Percentiles rank a stretch among this genome's conserved stretches.
phyloP scores from a whole-genome alignment of 2,113 vertebrate genomes.

The Penelope pileata region DNA sequence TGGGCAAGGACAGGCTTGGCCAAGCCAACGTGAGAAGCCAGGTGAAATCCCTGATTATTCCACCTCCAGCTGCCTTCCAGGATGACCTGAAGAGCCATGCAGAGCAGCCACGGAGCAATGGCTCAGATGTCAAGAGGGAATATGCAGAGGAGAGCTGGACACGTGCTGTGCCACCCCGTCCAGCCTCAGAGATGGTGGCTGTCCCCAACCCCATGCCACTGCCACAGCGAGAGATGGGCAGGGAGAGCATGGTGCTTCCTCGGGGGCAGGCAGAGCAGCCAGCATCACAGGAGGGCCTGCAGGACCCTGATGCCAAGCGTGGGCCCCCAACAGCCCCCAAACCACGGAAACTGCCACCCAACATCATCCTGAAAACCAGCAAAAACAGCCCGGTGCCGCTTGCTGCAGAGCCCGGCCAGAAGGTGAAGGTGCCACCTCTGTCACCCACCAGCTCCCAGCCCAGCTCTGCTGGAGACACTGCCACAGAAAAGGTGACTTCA shows the following conservation, averaged over 20 bases:
- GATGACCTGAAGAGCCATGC: neutral
- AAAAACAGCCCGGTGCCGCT: neutral
- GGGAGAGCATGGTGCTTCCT: too few relatives aligned
- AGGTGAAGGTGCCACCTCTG: neutral
- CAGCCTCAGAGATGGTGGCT: neutral
- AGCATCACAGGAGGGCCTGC: neutral
- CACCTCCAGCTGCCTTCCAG: slow-evolving; percentile 67
- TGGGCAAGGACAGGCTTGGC: neutral
- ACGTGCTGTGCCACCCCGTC: neutral
- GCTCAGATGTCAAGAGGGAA: neutral
- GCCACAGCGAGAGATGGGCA: neutral
- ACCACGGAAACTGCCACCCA: slow-evolving; percentile 78
- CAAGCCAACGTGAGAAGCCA: rapidly evolving
- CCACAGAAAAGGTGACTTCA: neutral
- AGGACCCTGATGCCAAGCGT: slow-evolving; percentile 33
- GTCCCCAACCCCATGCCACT: slow-evolving; percentile 15
- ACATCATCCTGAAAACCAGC: slow-evolving; percentile 82
- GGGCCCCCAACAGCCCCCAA: slow-evolving; percentile 84
- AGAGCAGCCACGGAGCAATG: neutral
- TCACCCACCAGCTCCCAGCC: neutral
- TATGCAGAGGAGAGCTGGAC: neutral
- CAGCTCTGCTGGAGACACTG: slow-evolving; percentile 23
- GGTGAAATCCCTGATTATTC: neutral
- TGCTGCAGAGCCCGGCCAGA: neutral
- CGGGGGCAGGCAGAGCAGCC: neutral